A percentile compares a stretch with the other conserved stretches of the same genome.
Conservation (phyloP, 2,888 invertebrate species). For the Dolichomitus sp. region DNA sequence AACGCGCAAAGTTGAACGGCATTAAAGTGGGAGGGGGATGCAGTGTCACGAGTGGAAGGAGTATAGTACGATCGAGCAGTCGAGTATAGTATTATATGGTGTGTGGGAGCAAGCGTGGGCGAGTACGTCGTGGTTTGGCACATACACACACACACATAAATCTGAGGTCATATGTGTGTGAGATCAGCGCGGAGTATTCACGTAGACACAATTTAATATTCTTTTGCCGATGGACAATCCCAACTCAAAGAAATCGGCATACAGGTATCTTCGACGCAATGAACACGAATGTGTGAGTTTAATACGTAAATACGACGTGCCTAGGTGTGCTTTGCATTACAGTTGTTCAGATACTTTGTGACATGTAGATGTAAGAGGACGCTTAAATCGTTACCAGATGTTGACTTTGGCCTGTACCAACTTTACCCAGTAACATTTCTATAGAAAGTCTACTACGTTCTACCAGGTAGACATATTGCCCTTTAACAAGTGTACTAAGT, state of each 20-base stretch:
- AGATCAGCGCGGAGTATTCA: neutral
- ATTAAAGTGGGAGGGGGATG: slow-evolving; percentile 31
- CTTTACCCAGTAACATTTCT: no score
- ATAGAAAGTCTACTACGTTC: no score
- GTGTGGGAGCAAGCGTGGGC: slow-evolving; percentile 75
- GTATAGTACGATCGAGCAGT: slow-evolving; percentile 58
- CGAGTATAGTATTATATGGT: slow-evolving; percentile 57
- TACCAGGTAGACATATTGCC: no score
- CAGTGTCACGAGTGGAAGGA: slow-evolving; percentile 55
- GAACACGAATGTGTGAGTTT: neutral
- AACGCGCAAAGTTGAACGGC: slow-evolving; percentile 76
- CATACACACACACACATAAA: neutral
- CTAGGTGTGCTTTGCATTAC: no score
- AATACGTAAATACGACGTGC: no score
- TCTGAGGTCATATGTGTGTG: neutral
- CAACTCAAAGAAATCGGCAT: neutral
- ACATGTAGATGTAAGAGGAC: no score
- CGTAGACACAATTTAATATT: neutral
- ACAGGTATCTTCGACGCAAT: neutral
- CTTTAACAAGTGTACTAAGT: no score
- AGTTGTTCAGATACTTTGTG: no score
- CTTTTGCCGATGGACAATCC: neutral
- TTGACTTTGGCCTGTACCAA: no score
- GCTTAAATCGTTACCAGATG: no score
- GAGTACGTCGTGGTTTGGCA: slow-evolving; percentile 50